These are phyloP conservation scores for Nyctibius grandis DNA, from an alignment of 2,797 vertebrate species.

Conservation along the genomic window DNA sequence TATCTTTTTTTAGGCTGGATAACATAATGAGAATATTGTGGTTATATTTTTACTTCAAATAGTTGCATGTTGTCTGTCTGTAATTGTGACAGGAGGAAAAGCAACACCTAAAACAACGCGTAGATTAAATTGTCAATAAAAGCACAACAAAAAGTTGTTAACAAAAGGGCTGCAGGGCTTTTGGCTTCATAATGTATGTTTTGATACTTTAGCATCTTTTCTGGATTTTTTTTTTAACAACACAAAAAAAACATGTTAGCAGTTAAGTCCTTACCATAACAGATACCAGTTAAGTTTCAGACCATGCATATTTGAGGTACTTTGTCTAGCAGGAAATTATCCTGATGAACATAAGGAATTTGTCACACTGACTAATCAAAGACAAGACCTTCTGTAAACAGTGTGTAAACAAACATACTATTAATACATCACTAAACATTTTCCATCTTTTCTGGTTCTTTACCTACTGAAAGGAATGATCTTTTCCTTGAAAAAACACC, in stretches of 20 bases:
- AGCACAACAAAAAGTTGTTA: neutral
- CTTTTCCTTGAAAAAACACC: neutral
- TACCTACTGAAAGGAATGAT: neutral
- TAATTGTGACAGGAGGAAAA: slow-evolving; percentile 31
- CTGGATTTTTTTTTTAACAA: neutral
- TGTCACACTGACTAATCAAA: neutral
- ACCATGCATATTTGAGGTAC: neutral
- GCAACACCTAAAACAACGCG: neutral
- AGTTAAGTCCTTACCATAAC: neutral
- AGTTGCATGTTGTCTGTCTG: slow-evolving; percentile 44
- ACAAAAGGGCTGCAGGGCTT: neutral
- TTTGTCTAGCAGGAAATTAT: neutral
- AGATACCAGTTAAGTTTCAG: neutral
- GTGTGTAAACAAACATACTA: neutral
- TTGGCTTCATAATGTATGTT: neutral
- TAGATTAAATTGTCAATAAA: slow-evolving; percentile 45
- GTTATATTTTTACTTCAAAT: slow-evolving; percentile 33
- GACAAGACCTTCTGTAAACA: neutral
- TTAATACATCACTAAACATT: neutral
- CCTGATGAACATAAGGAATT: neutral
- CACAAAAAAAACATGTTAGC: neutral
- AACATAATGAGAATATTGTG: slow-evolving; percentile 28
- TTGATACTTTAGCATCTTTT: neutral
- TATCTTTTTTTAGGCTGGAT: neutral
- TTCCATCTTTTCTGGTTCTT: neutral